Conservation (phyloP, 1,140 invertebrate species). For the Dendroctonus ponderosae region DNA sequence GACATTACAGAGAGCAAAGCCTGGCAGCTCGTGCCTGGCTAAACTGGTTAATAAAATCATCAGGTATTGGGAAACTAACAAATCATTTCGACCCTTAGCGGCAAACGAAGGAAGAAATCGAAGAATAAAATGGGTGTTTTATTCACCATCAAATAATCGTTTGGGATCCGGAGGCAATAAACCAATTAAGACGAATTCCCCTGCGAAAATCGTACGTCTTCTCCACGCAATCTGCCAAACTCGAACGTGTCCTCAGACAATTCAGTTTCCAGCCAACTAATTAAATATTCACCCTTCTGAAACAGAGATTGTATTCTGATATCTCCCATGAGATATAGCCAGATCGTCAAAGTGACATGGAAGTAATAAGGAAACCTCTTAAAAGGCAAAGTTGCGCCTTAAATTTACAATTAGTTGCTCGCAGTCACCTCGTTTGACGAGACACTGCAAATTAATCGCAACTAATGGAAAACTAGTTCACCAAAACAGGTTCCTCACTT, state of each 20-base stretch:
- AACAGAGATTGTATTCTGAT: conserved; percentile 5
- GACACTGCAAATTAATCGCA: background rate
- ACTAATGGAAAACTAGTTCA: background rate
- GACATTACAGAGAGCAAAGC: no score
- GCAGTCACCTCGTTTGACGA: conserved; percentile 4
- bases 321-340: conserved; percentile 14
- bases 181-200: no score
- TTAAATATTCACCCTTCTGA: conserved; percentile 18
- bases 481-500: no score
- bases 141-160: no score
- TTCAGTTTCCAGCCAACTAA: conserved; percentile 12
- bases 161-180: no score
- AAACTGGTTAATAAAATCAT: no score
- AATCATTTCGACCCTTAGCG: no score
- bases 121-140: no score
- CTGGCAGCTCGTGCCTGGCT: no score
- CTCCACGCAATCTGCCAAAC: conserved; percentile 4
- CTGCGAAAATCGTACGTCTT: no score
- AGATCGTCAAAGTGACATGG: conserved; percentile 12
- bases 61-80: no score
- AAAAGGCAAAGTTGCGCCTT: conserved; percentile 12
- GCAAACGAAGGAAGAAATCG: no score
- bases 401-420: conserved; percentile 18
- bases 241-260: conserved; percentile 14
- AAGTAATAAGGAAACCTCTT: conserved; percentile 15